Conservation (phyloP, 2,888 invertebrate species). For the Biston betularia region DNA sequence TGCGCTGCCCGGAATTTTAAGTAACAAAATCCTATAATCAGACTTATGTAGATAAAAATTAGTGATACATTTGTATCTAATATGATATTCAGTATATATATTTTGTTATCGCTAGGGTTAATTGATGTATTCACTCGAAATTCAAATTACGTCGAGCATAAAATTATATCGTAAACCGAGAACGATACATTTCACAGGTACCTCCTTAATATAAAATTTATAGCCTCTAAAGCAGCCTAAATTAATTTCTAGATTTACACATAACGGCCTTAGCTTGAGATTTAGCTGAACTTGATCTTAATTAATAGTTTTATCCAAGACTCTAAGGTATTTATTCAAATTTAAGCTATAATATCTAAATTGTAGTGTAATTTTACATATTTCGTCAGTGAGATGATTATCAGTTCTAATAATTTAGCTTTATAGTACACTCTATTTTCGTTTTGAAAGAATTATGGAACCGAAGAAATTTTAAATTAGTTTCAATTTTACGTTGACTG, state of each 20-base stretch:
- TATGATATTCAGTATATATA: no score
- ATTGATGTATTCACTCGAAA: background rate
- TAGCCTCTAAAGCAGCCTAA: background rate
- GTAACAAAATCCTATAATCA: no score
- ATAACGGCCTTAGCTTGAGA: constrained; percentile 17
- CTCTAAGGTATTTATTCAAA: constrained; percentile 34
- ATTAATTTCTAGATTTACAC: constrained; percentile 26
- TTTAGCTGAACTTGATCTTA: constrained; percentile 28
- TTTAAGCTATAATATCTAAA: constrained; percentile 32
- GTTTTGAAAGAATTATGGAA: constrained; percentile 22
- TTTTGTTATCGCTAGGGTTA: no score
- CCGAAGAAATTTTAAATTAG: constrained; percentile 15
- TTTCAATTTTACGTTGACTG: constrained; percentile 38
- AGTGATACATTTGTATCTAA: no score
- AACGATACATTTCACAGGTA: background rate
- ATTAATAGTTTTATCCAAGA: constrained; percentile 32
- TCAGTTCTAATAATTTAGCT: constrained; percentile 30
- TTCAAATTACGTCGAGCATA: background rate
- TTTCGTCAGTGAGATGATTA: constrained; percentile 32
- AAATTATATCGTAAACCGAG: constrained; percentile 4
- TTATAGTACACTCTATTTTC: constrained; percentile 25
- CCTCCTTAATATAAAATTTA: background rate
- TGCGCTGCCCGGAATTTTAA: no score
- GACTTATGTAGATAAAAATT: no score
- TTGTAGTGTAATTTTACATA: constrained; percentile 33